Evolutionary conservation across 2,797 vertebrate genomes (phyloP).

Genomic region (Cercopithecus mitis): DNA sequence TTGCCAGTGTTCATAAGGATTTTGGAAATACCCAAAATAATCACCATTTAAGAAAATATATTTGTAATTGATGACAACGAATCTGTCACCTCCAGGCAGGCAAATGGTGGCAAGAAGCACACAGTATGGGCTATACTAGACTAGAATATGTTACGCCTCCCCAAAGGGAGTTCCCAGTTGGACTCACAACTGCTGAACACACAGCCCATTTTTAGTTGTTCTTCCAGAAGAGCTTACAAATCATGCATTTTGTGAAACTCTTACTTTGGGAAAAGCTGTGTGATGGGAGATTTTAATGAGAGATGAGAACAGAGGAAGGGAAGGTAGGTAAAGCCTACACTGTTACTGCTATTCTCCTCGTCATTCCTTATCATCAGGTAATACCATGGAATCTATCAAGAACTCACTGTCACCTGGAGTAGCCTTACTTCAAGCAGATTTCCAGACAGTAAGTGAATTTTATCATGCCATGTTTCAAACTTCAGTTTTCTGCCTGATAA

Average conservation of each 20-base stretch:
- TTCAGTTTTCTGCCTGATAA: not conserved
- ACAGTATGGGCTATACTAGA: accelerated
- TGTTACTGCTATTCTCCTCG: too few species aligned
- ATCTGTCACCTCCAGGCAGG: not conserved
- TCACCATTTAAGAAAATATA: not conserved
- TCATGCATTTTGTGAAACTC: not conserved
- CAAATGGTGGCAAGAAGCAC: accelerated
- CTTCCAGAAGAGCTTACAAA: not conserved
- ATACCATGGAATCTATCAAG: not conserved
- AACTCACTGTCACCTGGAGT: too few species aligned
- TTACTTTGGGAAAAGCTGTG: not conserved
- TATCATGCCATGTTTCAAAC: not conserved
- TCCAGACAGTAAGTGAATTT: not conserved
- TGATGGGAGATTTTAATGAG: not conserved
- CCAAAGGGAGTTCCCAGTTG: not conserved
- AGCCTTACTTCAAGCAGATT: not conserved
- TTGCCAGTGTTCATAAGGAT: not conserved
- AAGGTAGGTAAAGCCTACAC: not conserved
- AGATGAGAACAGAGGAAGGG: not conserved
- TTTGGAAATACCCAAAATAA: not conserved
- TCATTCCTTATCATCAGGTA: not conserved
- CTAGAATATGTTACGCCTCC: accelerated
- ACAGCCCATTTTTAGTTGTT: accelerated
- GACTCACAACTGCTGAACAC: accelerated
- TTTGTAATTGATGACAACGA: not conserved